Evolutionary conservation across 2,113 vertebrate species (phyloP).

Genomic region (Neodontobutis hainanensis): DNA sequence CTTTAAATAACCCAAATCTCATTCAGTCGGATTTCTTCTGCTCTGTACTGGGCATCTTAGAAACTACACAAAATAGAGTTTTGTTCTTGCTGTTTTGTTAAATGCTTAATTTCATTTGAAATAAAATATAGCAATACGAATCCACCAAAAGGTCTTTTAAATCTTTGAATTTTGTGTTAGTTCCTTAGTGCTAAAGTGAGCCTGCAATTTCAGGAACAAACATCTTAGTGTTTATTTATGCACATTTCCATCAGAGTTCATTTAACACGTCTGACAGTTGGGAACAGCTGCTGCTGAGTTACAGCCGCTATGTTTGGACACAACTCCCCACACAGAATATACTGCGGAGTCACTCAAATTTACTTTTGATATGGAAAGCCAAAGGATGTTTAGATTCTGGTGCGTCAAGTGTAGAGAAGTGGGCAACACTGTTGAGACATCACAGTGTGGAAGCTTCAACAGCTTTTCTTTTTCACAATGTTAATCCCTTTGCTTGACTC

Average conservation of each 20-base stretch:
- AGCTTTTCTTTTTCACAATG: neutral
- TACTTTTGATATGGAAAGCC: neutral
- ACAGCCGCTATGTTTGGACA: conserved; percentile 48
- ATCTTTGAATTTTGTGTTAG: neutral
- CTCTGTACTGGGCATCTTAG: conserved; percentile 42
- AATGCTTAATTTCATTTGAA: conserved; percentile 22
- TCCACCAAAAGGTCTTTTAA: neutral
- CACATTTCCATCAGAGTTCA: conserved; percentile 36
- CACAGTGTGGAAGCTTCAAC: too few species aligned
- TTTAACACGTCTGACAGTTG: conserved; percentile 44
- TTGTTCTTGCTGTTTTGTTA: conserved; percentile 21
- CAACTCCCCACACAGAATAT: conserved; percentile 9
- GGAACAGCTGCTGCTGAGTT: conserved; percentile 48
- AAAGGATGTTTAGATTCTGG: neutral
- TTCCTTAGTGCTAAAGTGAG: conserved; percentile 16
- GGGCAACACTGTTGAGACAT: neutral
- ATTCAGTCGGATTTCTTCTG: conserved; percentile 65
- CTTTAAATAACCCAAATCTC: conserved; percentile 64
- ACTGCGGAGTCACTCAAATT: conserved; percentile 4
- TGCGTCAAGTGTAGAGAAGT: too few species aligned
- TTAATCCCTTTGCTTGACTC: too few species aligned
- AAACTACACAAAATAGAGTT: conserved; percentile 22
- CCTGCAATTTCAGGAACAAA: conserved; percentile 8
- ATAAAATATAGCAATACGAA: too few species aligned
- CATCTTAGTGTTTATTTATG: conserved; percentile 33